Evolutionary conservation across 2,888 invertebrate genomes (phyloP).

Genomic region (Trimorus sp.): DNA sequence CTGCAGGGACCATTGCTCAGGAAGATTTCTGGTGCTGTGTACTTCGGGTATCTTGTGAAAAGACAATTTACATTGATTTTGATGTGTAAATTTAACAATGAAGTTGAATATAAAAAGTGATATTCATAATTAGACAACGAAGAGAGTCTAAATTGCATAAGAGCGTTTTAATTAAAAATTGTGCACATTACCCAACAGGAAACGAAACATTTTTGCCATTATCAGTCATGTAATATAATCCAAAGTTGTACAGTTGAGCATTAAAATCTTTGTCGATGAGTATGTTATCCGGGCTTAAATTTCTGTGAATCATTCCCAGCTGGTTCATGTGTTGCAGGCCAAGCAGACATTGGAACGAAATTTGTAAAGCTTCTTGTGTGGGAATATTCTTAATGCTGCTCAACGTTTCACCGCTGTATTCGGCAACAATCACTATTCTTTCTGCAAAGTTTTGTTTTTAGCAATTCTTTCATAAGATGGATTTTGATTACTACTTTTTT

Average conservation of each 20-base stretch:
- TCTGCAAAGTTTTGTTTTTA: constrained; percentile 82
- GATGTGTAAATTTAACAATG: constrained; percentile 20
- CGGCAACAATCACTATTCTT: constrained; percentile 91
- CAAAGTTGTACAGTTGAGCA: constrained; percentile 95
- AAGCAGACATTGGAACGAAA: constrained; percentile 88
- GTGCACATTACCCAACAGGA: constrained; percentile 88
- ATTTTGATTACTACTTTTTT: too few relatives aligned
- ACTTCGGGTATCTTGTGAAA: constrained; percentile 85
- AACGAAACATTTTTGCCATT: constrained; percentile 93
- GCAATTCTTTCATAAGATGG: too few relatives aligned
- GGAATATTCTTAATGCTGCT: constrained; percentile 82
- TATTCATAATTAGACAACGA: not conserved
- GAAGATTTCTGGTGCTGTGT: constrained; percentile 92
- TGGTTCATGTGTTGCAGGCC: constrained; percentile 89
- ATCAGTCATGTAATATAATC: constrained; percentile 95
- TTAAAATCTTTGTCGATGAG: constrained; percentile 87
- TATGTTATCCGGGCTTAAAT: constrained; percentile 92
- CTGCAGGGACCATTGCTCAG: constrained; percentile 85
- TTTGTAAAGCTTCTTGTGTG: constrained; percentile 84
- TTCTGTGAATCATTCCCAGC: constrained; percentile 89
- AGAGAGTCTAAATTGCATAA: not conserved
- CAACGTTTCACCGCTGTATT: constrained; percentile 88
- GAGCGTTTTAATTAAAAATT: not conserved
- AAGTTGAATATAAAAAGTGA: not conserved
- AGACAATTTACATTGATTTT: too few relatives aligned